A percentile compares a stretch with the other conserved stretches of the same genome.
phyloP scores from a whole-genome alignment of 2,797 vertebrate genomes.

The Crypturellus tataupa region DNA sequence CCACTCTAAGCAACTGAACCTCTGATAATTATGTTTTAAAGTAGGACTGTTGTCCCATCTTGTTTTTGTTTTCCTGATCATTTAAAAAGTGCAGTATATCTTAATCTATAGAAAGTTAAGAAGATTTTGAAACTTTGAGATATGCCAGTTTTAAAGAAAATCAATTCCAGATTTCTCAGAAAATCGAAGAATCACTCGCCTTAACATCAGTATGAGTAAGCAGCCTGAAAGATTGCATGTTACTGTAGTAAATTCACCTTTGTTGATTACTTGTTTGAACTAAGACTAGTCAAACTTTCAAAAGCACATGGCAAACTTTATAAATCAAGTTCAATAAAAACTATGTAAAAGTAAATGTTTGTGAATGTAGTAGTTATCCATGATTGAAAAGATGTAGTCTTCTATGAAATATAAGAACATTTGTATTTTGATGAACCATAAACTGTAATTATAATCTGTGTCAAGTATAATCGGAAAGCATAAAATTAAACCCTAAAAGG shows the following conservation, averaged over 20 bases:
- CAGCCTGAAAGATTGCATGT: not conserved
- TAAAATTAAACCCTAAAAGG: slow-evolving; percentile 21
- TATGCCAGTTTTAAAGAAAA: not conserved
- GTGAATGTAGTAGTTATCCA: not conserved
- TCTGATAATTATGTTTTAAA: not conserved
- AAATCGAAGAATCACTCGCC: not conserved
- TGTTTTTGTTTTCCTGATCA: not conserved
- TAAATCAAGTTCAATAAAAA: not conserved
- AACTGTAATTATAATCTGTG: slow-evolving; percentile 38
- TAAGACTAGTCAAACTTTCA: not conserved
- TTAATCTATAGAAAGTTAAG: not conserved
- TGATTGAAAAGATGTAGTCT: slow-evolving; percentile 9
- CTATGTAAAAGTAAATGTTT: not conserved
- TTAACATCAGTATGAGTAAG: not conserved
- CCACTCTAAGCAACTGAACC: not conserved
- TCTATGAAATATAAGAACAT: not conserved
- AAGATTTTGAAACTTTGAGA: not conserved
- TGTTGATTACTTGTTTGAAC: not conserved
- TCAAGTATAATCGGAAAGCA: not conserved
- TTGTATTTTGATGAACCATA: slow-evolving; percentile 6
- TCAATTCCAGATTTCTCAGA: not conserved
- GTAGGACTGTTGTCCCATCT: not conserved
- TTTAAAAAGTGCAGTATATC: not conserved
- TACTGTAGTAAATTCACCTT: not conserved
- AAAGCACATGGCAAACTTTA: not conserved